Evolutionary conservation across 1,140 invertebrate genomes (phyloP), one percentile per base, ranked within the genome.

Genomic region (Brachionus koreanus): DNA sequence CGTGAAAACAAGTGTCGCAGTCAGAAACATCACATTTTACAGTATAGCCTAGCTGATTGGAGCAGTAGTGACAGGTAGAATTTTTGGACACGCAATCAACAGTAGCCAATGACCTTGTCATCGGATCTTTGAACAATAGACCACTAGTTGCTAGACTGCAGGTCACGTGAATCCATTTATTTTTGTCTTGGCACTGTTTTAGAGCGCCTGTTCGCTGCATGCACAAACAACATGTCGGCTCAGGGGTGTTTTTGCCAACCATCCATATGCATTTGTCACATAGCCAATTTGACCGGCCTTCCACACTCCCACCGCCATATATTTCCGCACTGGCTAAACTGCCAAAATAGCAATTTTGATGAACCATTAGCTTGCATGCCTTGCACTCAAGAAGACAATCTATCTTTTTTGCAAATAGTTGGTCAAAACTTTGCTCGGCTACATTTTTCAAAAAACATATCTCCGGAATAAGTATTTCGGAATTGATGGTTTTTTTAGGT

Each of bases 121-220:
- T 16, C 2, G 57, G 79, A 39, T 86, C 83, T 65, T 83, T 84
- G 82, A 87, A 87, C 61, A 52, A 84, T 19, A 86, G 84, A 39
- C 90, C 90, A 3, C 88, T 87, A 43, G 90, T 84, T 6, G 90
- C 82, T 23, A 91, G 86, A 16, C 90, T 88, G 84, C 91, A 91
- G 2, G 90, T 83, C 25, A 91, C 85, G 65, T 91, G 91, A 19
- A 89, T 89, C 16, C 84, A 84, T 75, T 89, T 87, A 3, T 89
- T 88, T 79, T 91, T 89, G 43, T 87, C 84, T 2, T 86, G 90
- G 7, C 91, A 91, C 23, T 88, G 86, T 84, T 92, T 92, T 33
- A 92, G 84, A 6, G 92, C 91, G 42, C 92, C 92, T 23, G 92
- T 91, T 63, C 90, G 85, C 85, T 92, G 87, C 19, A 88, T 88